Evolutionary conservation across 1,140 invertebrate species (phyloP), one percentile per base, ranked within the genome.

Genomic region (Drosophila repleta): DNA sequence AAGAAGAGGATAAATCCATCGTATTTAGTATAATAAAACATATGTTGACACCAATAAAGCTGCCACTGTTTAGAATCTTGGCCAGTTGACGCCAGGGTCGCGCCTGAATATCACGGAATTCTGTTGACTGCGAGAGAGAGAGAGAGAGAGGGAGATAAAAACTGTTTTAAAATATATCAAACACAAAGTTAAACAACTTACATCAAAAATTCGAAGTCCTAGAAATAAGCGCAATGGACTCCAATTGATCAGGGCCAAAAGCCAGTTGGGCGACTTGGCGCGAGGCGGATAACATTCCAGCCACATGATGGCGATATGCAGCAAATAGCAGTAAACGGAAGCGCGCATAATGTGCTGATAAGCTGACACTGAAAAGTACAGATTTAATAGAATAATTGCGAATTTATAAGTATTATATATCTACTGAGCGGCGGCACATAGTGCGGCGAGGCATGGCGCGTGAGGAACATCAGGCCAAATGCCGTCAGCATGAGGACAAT

Each of bases 401-500:
- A 1, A 4, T 1, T 13, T 2, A 1, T 10, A 11, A 17, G 0
- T 43, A 17, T 49, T 3, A 17, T 15, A 29, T 35, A 48, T 72
- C 76, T 69, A 91, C 90, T 83, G 10, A 90, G 24, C 3, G 73
- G 53, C 3, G 90, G 90, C 11, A 91, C 81, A 76, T 91, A 91
- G 26, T 70, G 66, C 0, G 80, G 76, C 0, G 90, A 79, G 26
- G 90, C 90, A 29, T 89, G 63, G 5, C 75, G 80, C 1, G 90
- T 80, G 2, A 91, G 52, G 21, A 83, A 90, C 87, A 91, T 90
- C 1, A 91, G 43, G 10, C 79, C 77, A 71, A 79, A 73, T 18
- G 68, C 71, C 0, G 77, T 64, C 3, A 91, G 63, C 2, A 87
- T 3, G 2, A 91, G 10, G 8, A 76, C 51, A n/a, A 91, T 64